A percentile compares a stretch with the other conserved stretches of the same genome.
These are phyloP conservation scores for Bombus vancouverensis DNA, from an alignment of 1,140 invertebrate genomes.

Conservation along the genomic window DNA sequence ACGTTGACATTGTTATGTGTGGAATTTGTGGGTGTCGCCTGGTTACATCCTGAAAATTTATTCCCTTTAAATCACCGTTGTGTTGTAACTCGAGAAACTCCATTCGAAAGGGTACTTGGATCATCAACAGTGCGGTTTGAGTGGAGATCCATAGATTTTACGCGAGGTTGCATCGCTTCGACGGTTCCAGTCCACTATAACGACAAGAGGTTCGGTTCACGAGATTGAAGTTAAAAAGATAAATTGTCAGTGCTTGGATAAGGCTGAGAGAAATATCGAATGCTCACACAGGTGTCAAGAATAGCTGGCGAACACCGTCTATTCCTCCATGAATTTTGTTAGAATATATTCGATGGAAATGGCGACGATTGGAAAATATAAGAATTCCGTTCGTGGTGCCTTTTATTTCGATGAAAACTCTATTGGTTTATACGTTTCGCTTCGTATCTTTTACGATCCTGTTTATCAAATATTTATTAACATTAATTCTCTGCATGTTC, in stretches of 20 bases:
- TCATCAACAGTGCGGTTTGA: neutral
- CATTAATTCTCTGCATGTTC: neutral
- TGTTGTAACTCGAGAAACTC: constrained; percentile 20
- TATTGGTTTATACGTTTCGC: neutral
- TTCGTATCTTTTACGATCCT: neutral
- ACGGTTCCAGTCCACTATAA: too few species aligned
- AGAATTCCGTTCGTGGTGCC: too few species aligned
- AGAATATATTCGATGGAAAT: neutral
- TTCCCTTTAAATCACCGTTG: neutral
- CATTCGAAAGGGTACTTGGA: constrained; percentile 2
- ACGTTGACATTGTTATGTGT: neutral
- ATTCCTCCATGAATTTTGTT: neutral
- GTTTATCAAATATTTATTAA: too few species aligned
- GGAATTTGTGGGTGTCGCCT: neutral
- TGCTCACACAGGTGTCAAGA: neutral
- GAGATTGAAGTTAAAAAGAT: neutral
- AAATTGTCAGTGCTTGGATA: neutral
- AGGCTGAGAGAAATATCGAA: neutral
- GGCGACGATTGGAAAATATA: neutral
- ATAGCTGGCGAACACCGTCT: neutral
- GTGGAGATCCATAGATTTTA: constrained; percentile 4
- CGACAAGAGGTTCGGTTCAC: too few species aligned
- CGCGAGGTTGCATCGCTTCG: neutral
- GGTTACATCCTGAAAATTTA: neutral
- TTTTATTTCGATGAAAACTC: neutral